phyloP scores from a whole-genome alignment of 2,888 invertebrate species.

The Euclidia mi region DNA sequence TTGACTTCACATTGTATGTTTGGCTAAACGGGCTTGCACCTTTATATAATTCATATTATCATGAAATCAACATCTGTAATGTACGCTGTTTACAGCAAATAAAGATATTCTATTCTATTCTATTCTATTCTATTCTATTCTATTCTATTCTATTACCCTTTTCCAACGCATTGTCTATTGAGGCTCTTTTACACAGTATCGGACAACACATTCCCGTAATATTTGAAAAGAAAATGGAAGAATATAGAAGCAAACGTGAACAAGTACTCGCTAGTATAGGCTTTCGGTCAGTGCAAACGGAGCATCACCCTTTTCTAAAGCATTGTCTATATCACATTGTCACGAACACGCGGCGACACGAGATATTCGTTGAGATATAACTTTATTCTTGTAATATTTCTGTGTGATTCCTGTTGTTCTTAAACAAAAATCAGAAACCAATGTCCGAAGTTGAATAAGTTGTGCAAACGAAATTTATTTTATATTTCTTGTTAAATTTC shows the following conservation, averaged over 20 bases:
- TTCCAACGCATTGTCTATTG: slow-evolving; percentile 79
- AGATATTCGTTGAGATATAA: slow-evolving; percentile 85
- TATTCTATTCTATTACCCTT: too few relatives aligned
- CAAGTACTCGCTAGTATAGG: slow-evolving; percentile 44
- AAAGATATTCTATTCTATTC: too few relatives aligned
- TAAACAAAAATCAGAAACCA: slow-evolving; percentile 37
- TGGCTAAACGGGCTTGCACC: too few relatives aligned
- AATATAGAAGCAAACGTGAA: slow-evolving; percentile 20
- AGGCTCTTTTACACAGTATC: slow-evolving; percentile 69
- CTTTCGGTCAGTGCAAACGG: slow-evolving; percentile 65
- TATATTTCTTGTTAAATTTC: too few relatives aligned
- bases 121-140: too few relatives aligned
- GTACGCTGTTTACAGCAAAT: too few relatives aligned
- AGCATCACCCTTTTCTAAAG: slow-evolving; percentile 84
- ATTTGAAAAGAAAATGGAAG: slow-evolving; percentile 31
- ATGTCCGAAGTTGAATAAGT: slow-evolving; percentile 20
- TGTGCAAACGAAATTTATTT: too few relatives aligned
- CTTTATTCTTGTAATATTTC: slow-evolving; percentile 84
- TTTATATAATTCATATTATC: too few relatives aligned
- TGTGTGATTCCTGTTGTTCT: slow-evolving; percentile 68
- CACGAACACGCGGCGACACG: too few relatives aligned
- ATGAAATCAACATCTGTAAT: too few relatives aligned
- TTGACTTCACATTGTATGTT: too few relatives aligned
- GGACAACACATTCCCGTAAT: slow-evolving; percentile 33
- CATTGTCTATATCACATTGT: slow-evolving; percentile 89